Evolutionary conservation across 2,797 vertebrate genomes (phyloP).

Genomic region (Danio aesculapii): DNA sequence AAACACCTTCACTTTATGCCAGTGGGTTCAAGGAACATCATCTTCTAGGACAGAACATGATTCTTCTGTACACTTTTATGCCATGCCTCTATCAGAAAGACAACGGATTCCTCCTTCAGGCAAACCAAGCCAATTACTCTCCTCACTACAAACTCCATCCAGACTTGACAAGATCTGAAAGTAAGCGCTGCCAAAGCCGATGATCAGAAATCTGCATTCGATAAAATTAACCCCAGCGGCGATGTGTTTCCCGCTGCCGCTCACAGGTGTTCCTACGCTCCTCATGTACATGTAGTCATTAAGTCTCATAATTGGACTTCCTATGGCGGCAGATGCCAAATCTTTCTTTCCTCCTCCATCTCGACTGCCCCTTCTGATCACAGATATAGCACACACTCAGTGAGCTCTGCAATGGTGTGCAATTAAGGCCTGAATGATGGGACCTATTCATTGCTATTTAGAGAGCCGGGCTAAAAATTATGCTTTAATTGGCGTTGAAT

Average conservation of each 20-base stretch:
- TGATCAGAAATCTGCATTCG: constrained; percentile 59
- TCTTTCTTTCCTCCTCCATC: constrained; percentile 40
- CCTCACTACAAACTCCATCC: not conserved
- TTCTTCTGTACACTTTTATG: not conserved
- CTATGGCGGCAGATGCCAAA: constrained; percentile 64
- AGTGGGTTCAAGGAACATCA: not conserved
- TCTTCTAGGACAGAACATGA: not conserved
- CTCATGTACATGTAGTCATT: constrained; percentile 62
- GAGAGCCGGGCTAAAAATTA: constrained; percentile 49
- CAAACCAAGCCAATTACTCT: constrained; percentile 5
- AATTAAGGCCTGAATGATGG: constrained; percentile 72
- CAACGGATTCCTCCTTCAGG: constrained; percentile 3
- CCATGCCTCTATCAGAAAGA: not conserved
- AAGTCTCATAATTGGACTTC: constrained; percentile 67
- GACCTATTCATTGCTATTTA: constrained; percentile 70
- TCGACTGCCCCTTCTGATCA: constrained; percentile 50
- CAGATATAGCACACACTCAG: constrained; percentile 51
- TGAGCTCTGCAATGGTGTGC: constrained; percentile 60
- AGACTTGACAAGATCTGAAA: constrained; percentile 11
- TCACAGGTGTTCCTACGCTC: constrained; percentile 77
- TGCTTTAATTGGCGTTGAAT: constrained; percentile 35
- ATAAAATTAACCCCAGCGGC: constrained; percentile 43
- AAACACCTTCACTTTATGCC: too few species aligned
- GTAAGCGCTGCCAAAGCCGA: not conserved
- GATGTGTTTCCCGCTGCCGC: constrained; percentile 18